Base-by-base conservation (phyloP, 1,140 invertebrate species). In the Acromyrmex echinatior region DNA sequence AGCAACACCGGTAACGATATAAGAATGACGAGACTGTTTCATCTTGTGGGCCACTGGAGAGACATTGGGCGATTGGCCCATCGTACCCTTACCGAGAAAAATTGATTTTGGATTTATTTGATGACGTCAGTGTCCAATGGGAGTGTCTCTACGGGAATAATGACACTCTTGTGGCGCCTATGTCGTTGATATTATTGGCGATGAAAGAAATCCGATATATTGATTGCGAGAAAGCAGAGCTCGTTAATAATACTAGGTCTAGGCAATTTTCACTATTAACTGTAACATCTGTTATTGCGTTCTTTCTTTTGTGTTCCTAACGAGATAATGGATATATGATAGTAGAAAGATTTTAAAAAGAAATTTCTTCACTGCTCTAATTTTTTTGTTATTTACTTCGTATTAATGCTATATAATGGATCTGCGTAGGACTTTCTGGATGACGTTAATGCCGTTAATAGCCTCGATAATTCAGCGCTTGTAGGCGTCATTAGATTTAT, bases 61-160 rank as follows among this genome's bases (percentile, higher is more conserved):
- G 65, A 77, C 53, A 84, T 73, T 35, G 25, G 25, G 14, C n/a
- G 63, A 87, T 5, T 21, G 56, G 45, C 45, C n/a, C 31, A 3
- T n/a, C 10, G n/a, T 66, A 6, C 49, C 35, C 71, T 74, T 35
- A 16, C 10, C 71, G 87, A 35, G 35, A 77, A 74, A 88, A 88
- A 91, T 88, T 86, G 88, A 91, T 91, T 91, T 88, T 77, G 80
- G 76, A 86, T 80, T 88, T 88, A 90, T 90, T 88, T 76, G 62
- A 35, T 85, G 86, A 82, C 78, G 71, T 86, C 53, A 45, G n/a
- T 25, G 62, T 53, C 56, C 70, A 53, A 21, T 74, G 74, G 18
- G 68, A 10, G n/a, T 39, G 31, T 86, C 76, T 68, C 82, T 21
- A 25, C 49, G 58, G 51, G 49, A 76, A 76, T 63, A 71, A 88